phyloP scores from a whole-genome alignment of 2,888 invertebrate genomes.

The Drosophila pseudotalamancana region DNA sequence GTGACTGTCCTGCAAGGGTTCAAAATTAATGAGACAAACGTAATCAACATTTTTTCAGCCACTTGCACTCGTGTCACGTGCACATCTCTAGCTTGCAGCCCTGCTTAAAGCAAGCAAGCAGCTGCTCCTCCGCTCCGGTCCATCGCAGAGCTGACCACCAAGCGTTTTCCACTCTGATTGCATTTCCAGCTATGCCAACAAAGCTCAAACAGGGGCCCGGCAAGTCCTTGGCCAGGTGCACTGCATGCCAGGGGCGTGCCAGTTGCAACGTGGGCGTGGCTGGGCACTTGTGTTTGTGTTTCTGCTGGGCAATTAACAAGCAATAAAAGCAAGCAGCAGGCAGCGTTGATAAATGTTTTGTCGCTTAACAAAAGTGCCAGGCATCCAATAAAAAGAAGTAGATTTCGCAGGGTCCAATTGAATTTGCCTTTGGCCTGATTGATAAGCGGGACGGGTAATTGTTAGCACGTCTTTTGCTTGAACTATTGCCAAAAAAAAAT shows the following conservation, averaged over 20 bases:
- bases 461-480: slow-evolving; percentile 60
- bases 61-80: slow-evolving; percentile 15
- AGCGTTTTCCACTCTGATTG: slow-evolving; percentile 59
- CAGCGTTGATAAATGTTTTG: slow-evolving; percentile 62
- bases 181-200: slow-evolving; percentile 45
- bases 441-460: slow-evolving; percentile 13
- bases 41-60: no score
- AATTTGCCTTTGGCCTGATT: slow-evolving; percentile 52
- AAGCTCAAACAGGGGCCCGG: not conserved
- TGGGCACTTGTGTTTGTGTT: slow-evolving; percentile 53
- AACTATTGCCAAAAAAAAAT: slow-evolving; percentile 69
- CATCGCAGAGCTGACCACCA: slow-evolving; percentile 48
- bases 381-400: slow-evolving; percentile 67
- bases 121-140: slow-evolving; percentile 15
- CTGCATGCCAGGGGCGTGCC: slow-evolving; percentile 61
- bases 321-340: slow-evolving; percentile 64
- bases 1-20: no score
- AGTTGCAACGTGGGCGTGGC: slow-evolving; percentile 1
- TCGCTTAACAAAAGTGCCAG: slow-evolving; percentile 60
- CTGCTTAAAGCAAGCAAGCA: not conserved
- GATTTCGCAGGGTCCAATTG: slow-evolving; percentile 70
- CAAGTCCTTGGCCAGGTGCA: slow-evolving; percentile 50
- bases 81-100: slow-evolving; percentile 17
- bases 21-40: no score
- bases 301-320: slow-evolving; percentile 74